These are phyloP conservation scores for Urocyon cinereoargenteus DNA, from an alignment of 2,797 vertebrate species.

Conservation along the genomic window DNA sequence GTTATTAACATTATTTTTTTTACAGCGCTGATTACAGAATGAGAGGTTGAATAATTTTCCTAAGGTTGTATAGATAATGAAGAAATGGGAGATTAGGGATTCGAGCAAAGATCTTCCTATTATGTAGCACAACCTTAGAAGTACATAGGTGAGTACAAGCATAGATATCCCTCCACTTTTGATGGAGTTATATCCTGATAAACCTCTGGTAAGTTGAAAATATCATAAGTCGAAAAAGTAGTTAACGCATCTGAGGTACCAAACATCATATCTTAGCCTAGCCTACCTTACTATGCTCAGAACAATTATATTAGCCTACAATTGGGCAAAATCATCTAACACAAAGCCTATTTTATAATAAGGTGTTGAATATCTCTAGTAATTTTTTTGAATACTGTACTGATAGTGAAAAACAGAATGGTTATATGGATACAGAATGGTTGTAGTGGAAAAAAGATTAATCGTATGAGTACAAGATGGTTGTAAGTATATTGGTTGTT, in stretches of 20 bases:
- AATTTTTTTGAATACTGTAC: background rate
- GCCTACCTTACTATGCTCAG: background rate
- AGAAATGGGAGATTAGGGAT: background rate
- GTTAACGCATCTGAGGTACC: background rate
- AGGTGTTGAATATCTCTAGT: background rate
- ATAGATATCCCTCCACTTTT: background rate
- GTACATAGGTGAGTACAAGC: background rate
- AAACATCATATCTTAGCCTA: background rate
- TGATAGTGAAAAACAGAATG: background rate
- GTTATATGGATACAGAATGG: background rate
- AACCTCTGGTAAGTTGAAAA: background rate
- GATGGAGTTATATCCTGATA: background rate
- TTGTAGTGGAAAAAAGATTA: no score
- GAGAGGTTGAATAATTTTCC: background rate
- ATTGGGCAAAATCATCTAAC: background rate
- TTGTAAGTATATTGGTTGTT: background rate
- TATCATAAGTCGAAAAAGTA: background rate
- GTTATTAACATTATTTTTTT: background rate
- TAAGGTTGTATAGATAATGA: background rate
- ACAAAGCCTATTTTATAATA: background rate
- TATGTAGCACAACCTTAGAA: background rate
- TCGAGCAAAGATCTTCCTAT: background rate
- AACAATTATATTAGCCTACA: background rate
- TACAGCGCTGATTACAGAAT: background rate
- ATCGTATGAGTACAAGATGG: background rate